A percentile compares a stretch with the other conserved stretches of the same genome.
phyloP scores from a whole-genome alignment of 2,888 invertebrate species.

The Hyppa rectilinea region DNA sequence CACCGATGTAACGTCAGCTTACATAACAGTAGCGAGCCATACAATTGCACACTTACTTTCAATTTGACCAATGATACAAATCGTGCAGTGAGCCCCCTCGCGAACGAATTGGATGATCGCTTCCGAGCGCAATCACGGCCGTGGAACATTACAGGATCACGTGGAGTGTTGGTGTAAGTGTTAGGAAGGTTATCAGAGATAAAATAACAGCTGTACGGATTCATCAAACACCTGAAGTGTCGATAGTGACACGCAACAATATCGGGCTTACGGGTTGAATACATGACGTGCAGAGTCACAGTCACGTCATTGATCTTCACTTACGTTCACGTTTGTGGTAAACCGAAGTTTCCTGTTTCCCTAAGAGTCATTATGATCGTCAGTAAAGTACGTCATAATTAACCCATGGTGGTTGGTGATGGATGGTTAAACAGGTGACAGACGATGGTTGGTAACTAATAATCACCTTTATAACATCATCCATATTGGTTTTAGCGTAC shows the following conservation, averaged over 20 bases:
- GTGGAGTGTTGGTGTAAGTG: constrained; percentile 29
- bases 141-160: constrained; percentile 40
- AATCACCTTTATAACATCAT: background rate
- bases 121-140: constrained; percentile 72
- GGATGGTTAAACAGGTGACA: background rate
- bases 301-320: background rate
- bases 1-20: constrained; percentile 5
- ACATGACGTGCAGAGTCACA: background rate
- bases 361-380: background rate
- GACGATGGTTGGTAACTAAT: background rate
- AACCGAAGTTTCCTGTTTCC: constrained; percentile 16
- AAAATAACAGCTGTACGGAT: constrained; percentile 49
- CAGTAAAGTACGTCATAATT: constrained; percentile 11
- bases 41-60: constrained; percentile 55
- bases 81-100: constrained; percentile 59
- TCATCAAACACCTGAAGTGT: constrained; percentile 43
- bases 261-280: background rate
- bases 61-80: constrained; percentile 61
- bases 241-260: background rate
- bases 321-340: background rate
- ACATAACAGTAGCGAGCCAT: constrained; percentile 19
- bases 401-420: too few species aligned
- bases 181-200: constrained; percentile 30
- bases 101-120: constrained; percentile 77
- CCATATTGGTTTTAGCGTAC: background rate